These are phyloP conservation scores for Amazona guildingii DNA, from an alignment of 2,113 vertebrate species.

Conservation along the genomic window DNA sequence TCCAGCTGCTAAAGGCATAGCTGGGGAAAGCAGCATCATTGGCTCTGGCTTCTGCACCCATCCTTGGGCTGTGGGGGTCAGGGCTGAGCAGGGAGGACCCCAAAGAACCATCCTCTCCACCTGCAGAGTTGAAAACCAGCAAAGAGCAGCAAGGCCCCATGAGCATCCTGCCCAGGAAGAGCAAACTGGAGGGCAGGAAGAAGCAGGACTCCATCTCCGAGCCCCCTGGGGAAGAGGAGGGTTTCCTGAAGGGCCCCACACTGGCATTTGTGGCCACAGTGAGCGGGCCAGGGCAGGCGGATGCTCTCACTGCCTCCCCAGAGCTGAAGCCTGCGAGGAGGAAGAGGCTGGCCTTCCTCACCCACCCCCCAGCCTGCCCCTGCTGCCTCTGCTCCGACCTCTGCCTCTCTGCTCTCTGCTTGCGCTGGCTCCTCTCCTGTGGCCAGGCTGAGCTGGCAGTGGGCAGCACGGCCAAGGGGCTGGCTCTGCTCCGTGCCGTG, in stretches of 20 bases:
- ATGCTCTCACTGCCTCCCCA: conserved; percentile 67
- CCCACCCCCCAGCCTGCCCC: conserved; percentile 70
- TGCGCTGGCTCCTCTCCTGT: conserved; percentile 79
- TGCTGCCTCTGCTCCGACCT: conserved; percentile 83
- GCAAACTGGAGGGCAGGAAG: conserved; percentile 37
- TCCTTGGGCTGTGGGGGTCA: neutral
- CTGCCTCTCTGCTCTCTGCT: conserved; percentile 73
- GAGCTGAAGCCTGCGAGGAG: conserved; percentile 65
- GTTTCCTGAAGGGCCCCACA: conserved; percentile 71
- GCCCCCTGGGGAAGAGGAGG: conserved; percentile 59
- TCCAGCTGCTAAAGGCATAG: rapidly evolving
- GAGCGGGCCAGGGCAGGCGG: neutral
- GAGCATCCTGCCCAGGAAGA: conserved; percentile 81
- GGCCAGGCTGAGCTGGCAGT: conserved; percentile 59
- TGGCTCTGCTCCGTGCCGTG: conserved; percentile 63
- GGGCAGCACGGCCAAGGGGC: neutral
- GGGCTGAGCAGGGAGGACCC: no score
- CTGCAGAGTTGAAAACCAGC: conserved; percentile 49
- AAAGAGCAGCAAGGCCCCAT: conserved; percentile 19
- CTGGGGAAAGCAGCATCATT: neutral
- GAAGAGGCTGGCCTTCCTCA: conserved; percentile 73
- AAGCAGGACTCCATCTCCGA: rapidly evolving
- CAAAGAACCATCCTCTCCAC: neutral
- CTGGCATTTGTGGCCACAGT: conserved; percentile 64
- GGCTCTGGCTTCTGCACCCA: rapidly evolving